Evolutionary conservation across 2,113 vertebrate species (phyloP).

Genomic region (Crocuta crocuta): DNA sequence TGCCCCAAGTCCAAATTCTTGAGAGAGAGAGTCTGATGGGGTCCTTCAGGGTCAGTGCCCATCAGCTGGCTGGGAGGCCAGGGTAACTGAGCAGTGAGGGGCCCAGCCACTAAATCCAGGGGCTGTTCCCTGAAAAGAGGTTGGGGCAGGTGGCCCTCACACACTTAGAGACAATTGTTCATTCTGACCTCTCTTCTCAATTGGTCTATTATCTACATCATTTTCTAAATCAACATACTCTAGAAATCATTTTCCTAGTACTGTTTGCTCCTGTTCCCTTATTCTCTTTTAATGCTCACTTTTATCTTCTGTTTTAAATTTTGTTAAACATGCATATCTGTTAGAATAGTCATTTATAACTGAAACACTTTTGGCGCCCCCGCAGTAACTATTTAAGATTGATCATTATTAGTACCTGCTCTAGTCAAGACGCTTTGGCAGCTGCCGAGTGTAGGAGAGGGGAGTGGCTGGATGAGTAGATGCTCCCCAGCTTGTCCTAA

Average conservation of each 20-base stretch:
- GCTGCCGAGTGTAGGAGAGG: not conserved
- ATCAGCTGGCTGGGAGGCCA: not conserved
- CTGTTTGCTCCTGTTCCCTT: not conserved
- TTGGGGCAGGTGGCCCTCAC: not conserved
- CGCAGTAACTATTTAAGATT: not conserved
- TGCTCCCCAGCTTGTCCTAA: not conserved
- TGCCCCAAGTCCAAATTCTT: not conserved
- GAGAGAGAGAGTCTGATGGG: not conserved
- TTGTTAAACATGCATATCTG: not conserved
- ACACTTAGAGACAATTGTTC: not conserved
- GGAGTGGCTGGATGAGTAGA: not conserved
- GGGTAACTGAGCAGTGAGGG: not conserved
- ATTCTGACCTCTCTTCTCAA: not conserved
- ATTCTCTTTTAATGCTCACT: conserved; percentile 13
- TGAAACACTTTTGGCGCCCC: not conserved
- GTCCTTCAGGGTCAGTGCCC: not conserved
- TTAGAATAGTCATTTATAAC: not conserved
- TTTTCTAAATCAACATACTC: not conserved
- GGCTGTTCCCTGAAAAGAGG: not conserved
- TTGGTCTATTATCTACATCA: not conserved
- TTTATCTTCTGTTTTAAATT: conserved; percentile 37
- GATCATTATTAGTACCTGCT: not conserved
- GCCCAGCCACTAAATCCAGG: not conserved
- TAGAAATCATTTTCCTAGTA: not conserved
- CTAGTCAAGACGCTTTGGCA: not conserved